Conservation (phyloP, 2,113 vertebrate species). For the Neodon shergylaensis region DNA sequence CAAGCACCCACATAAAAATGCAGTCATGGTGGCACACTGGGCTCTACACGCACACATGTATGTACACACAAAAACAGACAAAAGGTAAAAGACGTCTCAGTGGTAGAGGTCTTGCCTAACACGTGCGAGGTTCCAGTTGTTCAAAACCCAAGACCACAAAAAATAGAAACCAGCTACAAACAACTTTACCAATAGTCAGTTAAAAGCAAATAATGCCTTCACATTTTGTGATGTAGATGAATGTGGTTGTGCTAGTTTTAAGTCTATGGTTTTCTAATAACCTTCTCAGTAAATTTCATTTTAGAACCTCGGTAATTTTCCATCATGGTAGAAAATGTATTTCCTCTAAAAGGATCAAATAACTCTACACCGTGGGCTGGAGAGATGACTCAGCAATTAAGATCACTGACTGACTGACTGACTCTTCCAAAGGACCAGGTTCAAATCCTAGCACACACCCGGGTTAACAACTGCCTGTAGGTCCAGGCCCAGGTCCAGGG, state of each 20-base stretch:
- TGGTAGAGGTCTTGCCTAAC: neutral
- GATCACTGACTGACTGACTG: neutral
- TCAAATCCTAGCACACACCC: too few relatives aligned
- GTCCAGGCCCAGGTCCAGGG: neutral
- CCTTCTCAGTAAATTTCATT: neutral
- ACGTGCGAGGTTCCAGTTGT: neutral
- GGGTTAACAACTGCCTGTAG: neutral
- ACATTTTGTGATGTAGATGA: slow-evolving; percentile 6
- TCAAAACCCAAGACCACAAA: neutral
- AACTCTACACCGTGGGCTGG: neutral
- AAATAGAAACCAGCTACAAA: neutral
- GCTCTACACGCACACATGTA: too few relatives aligned
- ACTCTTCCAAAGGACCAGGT: neutral
- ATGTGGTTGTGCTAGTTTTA: slow-evolving; percentile 8
- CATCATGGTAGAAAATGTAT: neutral
- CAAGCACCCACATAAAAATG: neutral
- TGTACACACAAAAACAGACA: neutral
- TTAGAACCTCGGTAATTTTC: slow-evolving; percentile 16
- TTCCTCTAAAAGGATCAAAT: slow-evolving; percentile 46
- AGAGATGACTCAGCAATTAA: neutral
- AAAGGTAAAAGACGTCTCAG: neutral
- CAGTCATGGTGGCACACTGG: neutral
- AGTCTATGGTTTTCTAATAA: neutral
- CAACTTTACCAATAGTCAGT: slow-evolving; percentile 2
- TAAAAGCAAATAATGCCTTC: slow-evolving; percentile 35